Base-by-base conservation (phyloP, 2,888 invertebrate genomes). In the Andrena hattorfiana region DNA sequence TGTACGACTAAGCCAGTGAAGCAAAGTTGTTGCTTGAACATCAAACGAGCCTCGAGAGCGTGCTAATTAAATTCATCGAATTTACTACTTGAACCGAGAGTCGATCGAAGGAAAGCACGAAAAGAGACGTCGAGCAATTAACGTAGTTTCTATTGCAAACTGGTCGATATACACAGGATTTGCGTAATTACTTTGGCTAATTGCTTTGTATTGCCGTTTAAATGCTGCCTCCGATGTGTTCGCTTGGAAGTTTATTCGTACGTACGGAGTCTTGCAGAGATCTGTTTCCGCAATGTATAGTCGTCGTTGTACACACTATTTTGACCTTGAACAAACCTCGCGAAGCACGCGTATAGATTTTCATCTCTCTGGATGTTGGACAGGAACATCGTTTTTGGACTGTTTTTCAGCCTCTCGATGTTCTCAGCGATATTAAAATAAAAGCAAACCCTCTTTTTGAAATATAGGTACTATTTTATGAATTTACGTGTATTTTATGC, bases 1-100 rank as follows among this genome's bases (percentile, higher is more conserved):
- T 60, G 54, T 10, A 49, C 62, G 48, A 26, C 30, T 32, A 2
- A 63, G 60, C 48, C 32, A 20, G 62, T 23, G 35, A 54, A n/a
- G 42, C 5, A 42, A 67, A 62, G 48, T 59, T 30, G 66, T 28
- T 67, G 54, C 42, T 20, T 26, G 71, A 63, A 68, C 56, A 77
- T 63, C 32, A 67, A 62, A 49, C 67, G 48, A 48, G 56, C 59
- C 67, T 51, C 35, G 59, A 28, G 49, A 49, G 71, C 26, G 23
- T 48, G 49, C 59, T 81, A 77, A 81, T 81, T 77, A 81, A 68
- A 77, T 77, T 81, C 77, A 72, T 72, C 68, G 68, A 68, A 77
- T 77, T 77, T 72, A 72, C 56, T 54, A 54, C 54, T 20, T 48
- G 62, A 77, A 48, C 62, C 62, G 56, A 54, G 56, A 42, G 32